A percentile compares a stretch with the other conserved stretches of the same genome.
Evolutionary conservation across 2,797 vertebrate genomes (phyloP).

Genomic region (Otolemur crassicaudatus): DNA sequence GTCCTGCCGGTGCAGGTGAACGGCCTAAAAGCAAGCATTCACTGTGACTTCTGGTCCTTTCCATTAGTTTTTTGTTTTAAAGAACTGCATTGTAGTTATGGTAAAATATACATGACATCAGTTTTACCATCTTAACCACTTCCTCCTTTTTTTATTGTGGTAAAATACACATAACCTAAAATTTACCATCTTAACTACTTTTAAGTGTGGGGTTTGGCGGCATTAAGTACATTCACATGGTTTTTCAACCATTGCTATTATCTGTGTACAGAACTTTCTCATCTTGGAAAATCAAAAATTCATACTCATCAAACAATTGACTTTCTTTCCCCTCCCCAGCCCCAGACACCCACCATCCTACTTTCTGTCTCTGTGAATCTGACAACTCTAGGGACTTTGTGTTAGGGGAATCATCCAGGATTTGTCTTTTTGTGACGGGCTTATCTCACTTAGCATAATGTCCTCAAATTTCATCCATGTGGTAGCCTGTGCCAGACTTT

Average conservation of each 20-base stretch:
- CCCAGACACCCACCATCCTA: rapidly evolving
- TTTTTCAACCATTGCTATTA: too few species aligned
- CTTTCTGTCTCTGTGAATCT: not conserved
- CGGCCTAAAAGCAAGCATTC: not conserved
- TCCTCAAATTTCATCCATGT: rapidly evolving
- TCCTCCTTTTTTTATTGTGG: too few species aligned
- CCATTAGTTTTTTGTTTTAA: rapidly evolving
- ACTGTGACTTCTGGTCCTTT: rapidly evolving
- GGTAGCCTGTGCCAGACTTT: not conserved
- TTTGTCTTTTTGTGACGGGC: not conserved
- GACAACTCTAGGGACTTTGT: rapidly evolving
- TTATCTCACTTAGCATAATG: rapidly evolving
- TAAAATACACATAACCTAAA: rapidly evolving
- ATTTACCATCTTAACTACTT: not conserved
- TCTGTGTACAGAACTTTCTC: not conserved
- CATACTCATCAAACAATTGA: not conserved
- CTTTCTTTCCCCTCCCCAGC: rapidly evolving
- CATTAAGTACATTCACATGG: rapidly evolving
- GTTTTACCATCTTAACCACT: not conserved
- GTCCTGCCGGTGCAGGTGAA: slow-evolving; percentile 93
- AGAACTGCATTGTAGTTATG: not conserved
- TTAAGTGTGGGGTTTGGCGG: rapidly evolving
- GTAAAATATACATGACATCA: not conserved
- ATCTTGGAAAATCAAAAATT: not conserved
- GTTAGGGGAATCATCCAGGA: rapidly evolving